phyloP scores from a whole-genome alignment of 2,113 vertebrate genomes.

The Lamprologus sp. region DNA sequence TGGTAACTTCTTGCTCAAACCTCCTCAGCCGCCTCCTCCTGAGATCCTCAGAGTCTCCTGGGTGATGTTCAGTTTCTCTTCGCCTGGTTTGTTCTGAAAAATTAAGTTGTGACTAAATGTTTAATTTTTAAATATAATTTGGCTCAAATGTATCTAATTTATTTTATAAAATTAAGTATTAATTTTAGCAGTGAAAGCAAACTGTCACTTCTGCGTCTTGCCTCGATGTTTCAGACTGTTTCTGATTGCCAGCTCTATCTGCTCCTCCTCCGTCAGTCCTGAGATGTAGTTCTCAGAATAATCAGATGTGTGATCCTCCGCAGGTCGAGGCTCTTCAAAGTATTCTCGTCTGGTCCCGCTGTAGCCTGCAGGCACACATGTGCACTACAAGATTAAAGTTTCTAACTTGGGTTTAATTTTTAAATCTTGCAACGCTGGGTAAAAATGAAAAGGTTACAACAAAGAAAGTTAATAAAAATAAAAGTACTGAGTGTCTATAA shows the following conservation, averaged over 20 bases:
- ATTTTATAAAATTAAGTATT: neutral
- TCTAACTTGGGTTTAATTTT: neutral
- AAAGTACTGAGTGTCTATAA: neutral
- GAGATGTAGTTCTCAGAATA: constrained; percentile 30
- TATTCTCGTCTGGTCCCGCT: neutral
- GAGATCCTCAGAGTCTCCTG: constrained; percentile 41
- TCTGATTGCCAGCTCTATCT: constrained; percentile 77
- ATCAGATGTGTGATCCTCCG: neutral
- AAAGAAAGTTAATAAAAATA: neutral
- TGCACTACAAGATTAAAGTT: neutral
- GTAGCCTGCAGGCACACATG: neutral
- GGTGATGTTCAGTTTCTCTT: neutral
- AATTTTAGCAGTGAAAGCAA: neutral
- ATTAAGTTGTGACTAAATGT: neutral
- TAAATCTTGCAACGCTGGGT: neutral
- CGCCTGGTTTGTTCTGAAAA: constrained; percentile 16
- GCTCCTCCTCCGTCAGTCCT: constrained; percentile 82
- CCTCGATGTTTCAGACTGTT: constrained; percentile 80
- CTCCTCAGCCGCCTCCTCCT: constrained; percentile 11
- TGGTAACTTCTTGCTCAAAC: neutral
- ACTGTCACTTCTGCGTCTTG: constrained; percentile 24
- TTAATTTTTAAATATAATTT: neutral
- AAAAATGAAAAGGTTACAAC: neutral
- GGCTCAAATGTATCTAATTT: neutral
- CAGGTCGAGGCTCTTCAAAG: neutral